phyloP scores from a whole-genome alignment of 2,888 invertebrate genomes.

The Penaeus monodon region DNA sequence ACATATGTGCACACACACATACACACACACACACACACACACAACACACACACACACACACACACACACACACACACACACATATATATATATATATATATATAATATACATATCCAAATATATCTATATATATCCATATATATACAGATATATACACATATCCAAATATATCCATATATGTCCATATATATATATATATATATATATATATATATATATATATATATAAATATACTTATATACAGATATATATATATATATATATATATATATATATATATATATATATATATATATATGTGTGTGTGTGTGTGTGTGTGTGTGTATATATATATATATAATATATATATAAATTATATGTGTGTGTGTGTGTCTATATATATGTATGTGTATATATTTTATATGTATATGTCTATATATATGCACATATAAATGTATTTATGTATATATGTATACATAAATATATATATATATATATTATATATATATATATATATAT shows the following conservation, averaged over 20 bases:
- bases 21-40: not conserved
- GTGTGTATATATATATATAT: no score
- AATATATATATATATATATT: not conserved
- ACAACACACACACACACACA: not conserved
- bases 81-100: not conserved
- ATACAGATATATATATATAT: not conserved
- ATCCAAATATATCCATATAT: not conserved
- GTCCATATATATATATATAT: slow-evolving; percentile 5
- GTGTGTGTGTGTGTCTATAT: not conserved
- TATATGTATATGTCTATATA: not conserved
- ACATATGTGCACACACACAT: not conserved
- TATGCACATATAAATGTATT: not conserved
- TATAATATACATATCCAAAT: not conserved
- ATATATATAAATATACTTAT: not conserved
- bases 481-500: not conserved
- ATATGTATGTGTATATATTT: not conserved
- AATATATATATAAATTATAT: not conserved
- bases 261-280: no score
- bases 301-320: no score
- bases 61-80: no score
- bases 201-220: slow-evolving; percentile 5
- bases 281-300: no score
- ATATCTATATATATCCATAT: not conserved
- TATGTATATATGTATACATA: not conserved
- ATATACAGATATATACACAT: not conserved